Evolutionary conservation across 2,797 vertebrate genomes (phyloP).

Genomic region (Brachymystax lenok): DNA sequence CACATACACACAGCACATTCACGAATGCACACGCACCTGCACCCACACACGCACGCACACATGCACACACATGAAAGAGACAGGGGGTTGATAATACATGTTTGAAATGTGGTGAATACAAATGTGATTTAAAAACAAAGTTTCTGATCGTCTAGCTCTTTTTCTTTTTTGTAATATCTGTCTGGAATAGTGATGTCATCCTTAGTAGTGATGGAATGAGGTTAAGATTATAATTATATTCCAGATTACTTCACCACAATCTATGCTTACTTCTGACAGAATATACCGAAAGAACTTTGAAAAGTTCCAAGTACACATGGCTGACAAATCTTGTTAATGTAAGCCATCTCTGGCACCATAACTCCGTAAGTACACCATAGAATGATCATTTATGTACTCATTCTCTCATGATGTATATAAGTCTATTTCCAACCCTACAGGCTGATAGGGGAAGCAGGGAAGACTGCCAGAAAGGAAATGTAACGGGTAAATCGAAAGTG

Average conservation of each 20-base stretch:
- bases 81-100: background rate
- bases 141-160: background rate
- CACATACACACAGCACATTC: background rate
- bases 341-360: background rate
- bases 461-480: background rate
- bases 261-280: background rate
- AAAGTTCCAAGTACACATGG: background rate
- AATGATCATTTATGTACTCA: background rate
- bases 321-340: background rate
- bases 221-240: background rate
- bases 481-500: background rate
- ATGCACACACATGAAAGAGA: constrained; percentile 28
- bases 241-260: too few species aligned
- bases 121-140: background rate
- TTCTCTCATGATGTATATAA: background rate
- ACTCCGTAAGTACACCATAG: background rate
- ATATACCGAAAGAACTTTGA: background rate
- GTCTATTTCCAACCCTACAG: background rate
- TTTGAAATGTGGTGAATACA: background rate
- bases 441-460: background rate
- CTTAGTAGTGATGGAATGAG: background rate
- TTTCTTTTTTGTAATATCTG: background rate
- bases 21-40: background rate
- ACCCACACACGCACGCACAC: constrained; percentile 13
- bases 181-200: constrained; percentile 18